Conservation (phyloP, 2,797 vertebrate genomes). For the Malurus leucopterus region DNA sequence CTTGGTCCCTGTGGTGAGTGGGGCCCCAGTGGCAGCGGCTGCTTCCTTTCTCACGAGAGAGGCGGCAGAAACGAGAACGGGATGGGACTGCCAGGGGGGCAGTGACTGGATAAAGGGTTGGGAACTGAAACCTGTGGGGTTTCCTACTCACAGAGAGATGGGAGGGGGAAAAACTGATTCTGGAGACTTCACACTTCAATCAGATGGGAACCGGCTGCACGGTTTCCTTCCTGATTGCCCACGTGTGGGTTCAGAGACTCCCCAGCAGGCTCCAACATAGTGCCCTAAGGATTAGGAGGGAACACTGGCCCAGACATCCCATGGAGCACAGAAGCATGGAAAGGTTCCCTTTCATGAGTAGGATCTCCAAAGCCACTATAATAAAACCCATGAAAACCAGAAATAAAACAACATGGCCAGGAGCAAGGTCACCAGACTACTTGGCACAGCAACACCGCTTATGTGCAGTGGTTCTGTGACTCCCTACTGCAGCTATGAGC, state of each 20-base stretch:
- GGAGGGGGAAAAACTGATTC: background rate
- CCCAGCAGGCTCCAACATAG: accelerated
- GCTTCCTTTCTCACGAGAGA: background rate
- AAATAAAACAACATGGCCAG: background rate
- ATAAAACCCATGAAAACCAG: background rate
- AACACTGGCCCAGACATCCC: background rate
- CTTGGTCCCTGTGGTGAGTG: accelerated
- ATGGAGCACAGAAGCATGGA: background rate
- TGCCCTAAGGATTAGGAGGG: background rate
- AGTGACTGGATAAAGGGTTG: background rate
- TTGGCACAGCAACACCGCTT: background rate
- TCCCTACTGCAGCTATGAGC: background rate
- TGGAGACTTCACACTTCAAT: background rate
- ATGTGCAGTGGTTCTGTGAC: background rate
- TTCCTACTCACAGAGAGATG: background rate
- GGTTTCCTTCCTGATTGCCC: background rate
- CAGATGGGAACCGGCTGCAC: background rate
- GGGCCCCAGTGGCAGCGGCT: accelerated
- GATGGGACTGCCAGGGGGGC: accelerated
- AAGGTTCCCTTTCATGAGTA: background rate
- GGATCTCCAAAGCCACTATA: background rate
- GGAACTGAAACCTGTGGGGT: conserved; percentile 25
- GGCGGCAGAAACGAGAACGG: background rate
- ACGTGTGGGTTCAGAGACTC: background rate
- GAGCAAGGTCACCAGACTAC: background rate